Conservation (phyloP, 2,888 invertebrate species). For the Operophtera brumata region DNA sequence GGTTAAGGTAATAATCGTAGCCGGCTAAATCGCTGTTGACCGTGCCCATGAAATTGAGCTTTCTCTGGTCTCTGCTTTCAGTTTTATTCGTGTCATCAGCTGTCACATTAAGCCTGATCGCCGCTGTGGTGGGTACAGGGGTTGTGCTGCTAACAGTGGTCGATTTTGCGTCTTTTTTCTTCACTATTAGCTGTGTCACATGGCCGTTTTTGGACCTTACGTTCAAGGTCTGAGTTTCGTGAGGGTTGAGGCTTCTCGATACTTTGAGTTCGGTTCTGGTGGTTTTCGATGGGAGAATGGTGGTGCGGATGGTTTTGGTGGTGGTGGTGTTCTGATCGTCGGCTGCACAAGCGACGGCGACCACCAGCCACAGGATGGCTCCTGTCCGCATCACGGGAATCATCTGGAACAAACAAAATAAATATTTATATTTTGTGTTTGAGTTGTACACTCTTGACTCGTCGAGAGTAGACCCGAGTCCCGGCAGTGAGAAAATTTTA, state of each 20-base stretch:
- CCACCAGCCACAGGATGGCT: conserved; percentile 63
- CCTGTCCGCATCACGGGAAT: conserved; percentile 70
- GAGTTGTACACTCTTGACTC: neutral
- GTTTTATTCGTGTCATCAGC: conserved; percentile 67
- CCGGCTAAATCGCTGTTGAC: conserved; percentile 73
- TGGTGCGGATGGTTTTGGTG: conserved; percentile 67
- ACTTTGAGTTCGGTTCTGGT: conserved; percentile 89
- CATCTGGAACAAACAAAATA: conserved; percentile 64
- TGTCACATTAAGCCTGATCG: conserved; percentile 47
- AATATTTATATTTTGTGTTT: neutral
- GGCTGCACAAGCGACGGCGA: conserved; percentile 48
- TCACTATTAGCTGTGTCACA: conserved; percentile 88
- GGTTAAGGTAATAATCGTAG: conserved; percentile 72
- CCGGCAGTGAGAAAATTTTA: too few species aligned
- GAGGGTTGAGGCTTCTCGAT: conserved; percentile 87
- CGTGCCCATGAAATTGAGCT: conserved; percentile 60
- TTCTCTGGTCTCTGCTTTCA: conserved; percentile 71
- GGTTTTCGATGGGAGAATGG: conserved; percentile 79
- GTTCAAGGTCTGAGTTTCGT: conserved; percentile 87
- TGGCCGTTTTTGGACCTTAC: conserved; percentile 88
- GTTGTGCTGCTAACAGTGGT: conserved; percentile 54
- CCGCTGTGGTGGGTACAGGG: conserved; percentile 57
- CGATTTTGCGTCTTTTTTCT: conserved; percentile 82
- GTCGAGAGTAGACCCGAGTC: neutral
- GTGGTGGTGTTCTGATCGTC: conserved; percentile 69